Conservation (phyloP, 2,888 invertebrate species). For the Lobophora halterata region DNA sequence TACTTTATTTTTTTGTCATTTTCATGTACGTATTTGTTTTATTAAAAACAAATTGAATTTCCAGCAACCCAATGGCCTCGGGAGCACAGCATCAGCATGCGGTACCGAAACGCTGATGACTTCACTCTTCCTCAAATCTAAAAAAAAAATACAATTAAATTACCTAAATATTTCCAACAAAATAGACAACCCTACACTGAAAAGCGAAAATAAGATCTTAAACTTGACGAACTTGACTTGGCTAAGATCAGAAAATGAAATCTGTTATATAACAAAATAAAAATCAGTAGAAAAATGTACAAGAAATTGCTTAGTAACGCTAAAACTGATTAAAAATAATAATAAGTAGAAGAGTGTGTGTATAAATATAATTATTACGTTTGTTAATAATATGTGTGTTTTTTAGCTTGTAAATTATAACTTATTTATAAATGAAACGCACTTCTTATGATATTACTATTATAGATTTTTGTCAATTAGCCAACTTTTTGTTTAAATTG, state of each 20-base stretch:
- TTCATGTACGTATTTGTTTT: conserved; percentile 1
- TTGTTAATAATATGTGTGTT: too few species aligned
- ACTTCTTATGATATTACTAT: conserved; percentile 8
- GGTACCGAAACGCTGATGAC: conserved; percentile 73
- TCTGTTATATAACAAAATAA: neutral
- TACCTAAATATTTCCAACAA: neutral
- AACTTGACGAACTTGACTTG: too few species aligned
- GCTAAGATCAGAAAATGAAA: too few species aligned
- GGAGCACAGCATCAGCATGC: conserved; percentile 69
- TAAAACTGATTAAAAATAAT: too few species aligned
- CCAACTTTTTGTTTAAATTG: neutral
- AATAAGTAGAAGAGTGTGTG: too few species aligned
- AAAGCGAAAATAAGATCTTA: too few species aligned
- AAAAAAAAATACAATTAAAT: conserved; percentile 5
- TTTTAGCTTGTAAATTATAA: too few species aligned
- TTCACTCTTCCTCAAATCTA: conserved; percentile 41
- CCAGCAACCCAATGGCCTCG: conserved; percentile 78
- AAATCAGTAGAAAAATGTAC: too few species aligned
- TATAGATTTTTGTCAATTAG: conserved; percentile 13
- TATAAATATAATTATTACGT: too few species aligned
- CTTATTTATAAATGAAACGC: conserved; percentile 1
- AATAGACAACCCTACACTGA: too few species aligned
- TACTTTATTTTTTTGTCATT: neutral
- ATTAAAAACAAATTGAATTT: conserved; percentile 31
- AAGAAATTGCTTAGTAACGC: too few species aligned